A percentile compares a stretch with the other conserved stretches of the same genome.
Evolutionary conservation across 2,888 invertebrate genomes (phyloP).

Genomic region (Melipona bicolor): DNA sequence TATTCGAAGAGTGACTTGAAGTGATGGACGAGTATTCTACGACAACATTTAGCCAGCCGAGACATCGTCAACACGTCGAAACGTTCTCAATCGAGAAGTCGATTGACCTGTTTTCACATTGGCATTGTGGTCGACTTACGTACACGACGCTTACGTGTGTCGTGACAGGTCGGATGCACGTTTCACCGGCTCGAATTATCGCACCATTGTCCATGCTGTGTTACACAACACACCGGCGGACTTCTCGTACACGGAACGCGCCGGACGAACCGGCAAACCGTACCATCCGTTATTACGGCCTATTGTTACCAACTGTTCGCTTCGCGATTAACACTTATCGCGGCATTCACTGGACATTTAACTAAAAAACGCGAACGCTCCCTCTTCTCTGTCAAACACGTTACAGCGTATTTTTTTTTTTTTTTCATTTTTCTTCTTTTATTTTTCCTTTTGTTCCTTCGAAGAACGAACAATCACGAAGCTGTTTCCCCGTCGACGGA

Average conservation of each 20-base stretch:
- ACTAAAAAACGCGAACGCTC: neutral
- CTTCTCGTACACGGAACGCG: constrained; percentile 47
- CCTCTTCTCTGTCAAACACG: neutral
- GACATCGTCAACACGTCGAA: constrained; percentile 32
- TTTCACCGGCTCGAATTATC: constrained; percentile 74
- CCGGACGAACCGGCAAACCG: constrained; percentile 69
- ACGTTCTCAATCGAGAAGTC: constrained; percentile 58
- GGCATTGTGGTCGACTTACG: constrained; percentile 68
- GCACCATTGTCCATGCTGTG: constrained; percentile 75
- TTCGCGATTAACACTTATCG: constrained; percentile 53
- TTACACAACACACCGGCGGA: constrained; percentile 72
- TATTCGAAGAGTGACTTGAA: no score
- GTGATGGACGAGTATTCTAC: no score
- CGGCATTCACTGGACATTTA: constrained; percentile 9
- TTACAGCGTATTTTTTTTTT: neutral
- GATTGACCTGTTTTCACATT: constrained; percentile 57
- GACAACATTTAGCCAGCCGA: constrained; percentile 9
- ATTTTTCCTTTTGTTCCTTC: neutral
- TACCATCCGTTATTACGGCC: constrained; percentile 72
- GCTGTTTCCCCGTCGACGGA: neutral
- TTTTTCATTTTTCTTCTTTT: neutral
- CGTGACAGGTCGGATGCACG: constrained; percentile 43
- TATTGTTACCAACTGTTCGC: constrained; percentile 66
- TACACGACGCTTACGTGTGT: constrained; percentile 28
- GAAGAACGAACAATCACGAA: neutral